Conservation (phyloP, 2,797 vertebrate species). For the Cichlasoma orientale region DNA sequence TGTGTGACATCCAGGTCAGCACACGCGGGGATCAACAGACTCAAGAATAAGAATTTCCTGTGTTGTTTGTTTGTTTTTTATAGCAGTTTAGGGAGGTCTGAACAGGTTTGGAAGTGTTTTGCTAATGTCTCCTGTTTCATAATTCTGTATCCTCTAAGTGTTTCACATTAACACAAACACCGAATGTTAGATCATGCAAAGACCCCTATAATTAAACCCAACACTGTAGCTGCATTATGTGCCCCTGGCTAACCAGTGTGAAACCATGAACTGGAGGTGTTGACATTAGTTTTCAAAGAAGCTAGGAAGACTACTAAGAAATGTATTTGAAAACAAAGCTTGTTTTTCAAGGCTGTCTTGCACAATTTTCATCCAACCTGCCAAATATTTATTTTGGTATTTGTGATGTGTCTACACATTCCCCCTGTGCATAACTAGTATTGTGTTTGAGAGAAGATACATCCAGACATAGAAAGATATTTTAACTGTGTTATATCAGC, state of each 20-base stretch:
- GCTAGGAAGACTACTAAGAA: neutral
- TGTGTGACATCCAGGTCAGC: constrained; percentile 43
- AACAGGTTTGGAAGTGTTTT: constrained; percentile 43
- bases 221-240: neutral
- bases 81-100: constrained; percentile 2
- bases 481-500: constrained; percentile 45
- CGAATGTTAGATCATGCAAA: neutral
- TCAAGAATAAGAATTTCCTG: constrained; percentile 30
- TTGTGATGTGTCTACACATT: constrained; percentile 1
- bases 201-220: constrained; percentile 32
- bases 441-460: neutral
- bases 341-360: constrained; percentile 5
- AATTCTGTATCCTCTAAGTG: neutral
- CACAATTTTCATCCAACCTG: neutral
- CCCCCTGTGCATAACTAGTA: neutral
- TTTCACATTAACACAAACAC: neutral
- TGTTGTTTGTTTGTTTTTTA: constrained; percentile 27
- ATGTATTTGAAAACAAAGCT: neutral
- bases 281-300: constrained; percentile 23
- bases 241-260: constrained; percentile 14
- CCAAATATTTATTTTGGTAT: constrained; percentile 4
- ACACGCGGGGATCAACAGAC: constrained; percentile 43
- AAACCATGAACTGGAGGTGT: constrained; percentile 29
- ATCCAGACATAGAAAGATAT: constrained; percentile 8
- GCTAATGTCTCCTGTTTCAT: neutral